Percentiles rank a stretch among this genome's conserved stretches.
phyloP scores from a whole-genome alignment of 92 coral and sea anemone genomes.

The Actinernus sp. region DNA sequence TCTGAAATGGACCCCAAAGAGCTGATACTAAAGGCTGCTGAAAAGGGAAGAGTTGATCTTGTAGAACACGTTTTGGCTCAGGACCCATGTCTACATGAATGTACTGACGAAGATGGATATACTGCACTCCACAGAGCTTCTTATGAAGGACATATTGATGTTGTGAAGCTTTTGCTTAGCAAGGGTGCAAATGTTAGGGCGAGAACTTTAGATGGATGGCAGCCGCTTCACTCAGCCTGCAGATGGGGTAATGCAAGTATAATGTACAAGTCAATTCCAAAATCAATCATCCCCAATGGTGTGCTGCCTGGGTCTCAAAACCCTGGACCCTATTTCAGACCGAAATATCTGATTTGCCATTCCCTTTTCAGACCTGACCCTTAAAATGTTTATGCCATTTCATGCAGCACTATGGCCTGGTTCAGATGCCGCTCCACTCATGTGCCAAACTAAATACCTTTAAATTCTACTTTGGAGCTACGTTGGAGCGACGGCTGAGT shows the following conservation, averaged over 20 bases:
- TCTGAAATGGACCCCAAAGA: conserved; percentile 52
- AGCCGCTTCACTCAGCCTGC: conserved; percentile 93
- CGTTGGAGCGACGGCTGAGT: no score
- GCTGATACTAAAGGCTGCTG: conserved; percentile 70
- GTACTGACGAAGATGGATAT: conserved; percentile 84
- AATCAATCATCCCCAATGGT: neutral
- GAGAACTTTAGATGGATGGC: conserved; percentile 87
- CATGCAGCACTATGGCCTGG: no score
- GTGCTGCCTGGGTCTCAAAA: neutral
- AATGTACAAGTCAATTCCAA: no score
- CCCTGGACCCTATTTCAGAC: no score
- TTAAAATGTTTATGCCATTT: neutral
- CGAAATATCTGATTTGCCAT: no score
- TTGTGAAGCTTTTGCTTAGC: conserved; percentile 66
- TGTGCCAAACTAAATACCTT: no score
- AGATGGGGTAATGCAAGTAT: conserved; percentile 88
- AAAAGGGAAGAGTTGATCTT: conserved; percentile 75
- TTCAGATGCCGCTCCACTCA: no score
- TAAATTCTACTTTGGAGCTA: no score
- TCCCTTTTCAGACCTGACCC: conserved; percentile 3
- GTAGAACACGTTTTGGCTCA: conserved; percentile 65
- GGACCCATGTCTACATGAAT: conserved; percentile 54
- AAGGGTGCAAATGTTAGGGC: conserved; percentile 91
- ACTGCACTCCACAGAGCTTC: conserved; percentile 91
- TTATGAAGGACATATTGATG: conserved; percentile 82